Conservation (phyloP, 2,888 invertebrate species). For the Argynnis bischoffii region DNA sequence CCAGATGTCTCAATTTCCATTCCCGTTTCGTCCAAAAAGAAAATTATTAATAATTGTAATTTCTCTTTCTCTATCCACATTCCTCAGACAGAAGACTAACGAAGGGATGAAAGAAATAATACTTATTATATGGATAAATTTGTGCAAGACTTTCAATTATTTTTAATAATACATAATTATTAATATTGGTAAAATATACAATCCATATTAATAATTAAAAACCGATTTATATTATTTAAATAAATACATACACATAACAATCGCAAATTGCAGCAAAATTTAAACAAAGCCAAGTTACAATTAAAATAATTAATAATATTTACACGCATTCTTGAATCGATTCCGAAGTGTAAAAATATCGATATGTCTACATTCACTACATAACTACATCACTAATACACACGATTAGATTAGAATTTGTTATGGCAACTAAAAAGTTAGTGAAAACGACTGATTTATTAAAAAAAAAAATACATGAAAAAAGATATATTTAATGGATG, state of each 20-base stretch:
- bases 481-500: conserved; percentile 19
- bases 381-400: conserved; percentile 24
- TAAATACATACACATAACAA: neutral
- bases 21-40: too few relatives aligned
- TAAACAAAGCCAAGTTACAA: conserved; percentile 2
- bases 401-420: conserved; percentile 7
- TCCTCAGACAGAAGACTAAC: too few relatives aligned
- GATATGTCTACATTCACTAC: conserved; percentile 34
- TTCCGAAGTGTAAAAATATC: conserved; percentile 25
- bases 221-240: too few relatives aligned
- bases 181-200: too few relatives aligned
- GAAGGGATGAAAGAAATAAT: too few relatives aligned
- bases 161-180: too few relatives aligned
- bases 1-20: too few relatives aligned
- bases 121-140: too few relatives aligned
- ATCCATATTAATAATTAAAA: too few relatives aligned
- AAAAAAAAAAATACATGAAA: neutral
- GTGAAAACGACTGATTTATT: neutral
- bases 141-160: too few relatives aligned
- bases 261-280: neutral
- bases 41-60: too few relatives aligned
- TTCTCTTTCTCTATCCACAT: too few relatives aligned
- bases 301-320: neutral
- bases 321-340: conserved; percentile 8
- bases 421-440: conserved; percentile 15